These are phyloP conservation scores for Ornithoptera alexandrae DNA, from an alignment of 2,888 invertebrate species.

Conservation along the genomic window DNA sequence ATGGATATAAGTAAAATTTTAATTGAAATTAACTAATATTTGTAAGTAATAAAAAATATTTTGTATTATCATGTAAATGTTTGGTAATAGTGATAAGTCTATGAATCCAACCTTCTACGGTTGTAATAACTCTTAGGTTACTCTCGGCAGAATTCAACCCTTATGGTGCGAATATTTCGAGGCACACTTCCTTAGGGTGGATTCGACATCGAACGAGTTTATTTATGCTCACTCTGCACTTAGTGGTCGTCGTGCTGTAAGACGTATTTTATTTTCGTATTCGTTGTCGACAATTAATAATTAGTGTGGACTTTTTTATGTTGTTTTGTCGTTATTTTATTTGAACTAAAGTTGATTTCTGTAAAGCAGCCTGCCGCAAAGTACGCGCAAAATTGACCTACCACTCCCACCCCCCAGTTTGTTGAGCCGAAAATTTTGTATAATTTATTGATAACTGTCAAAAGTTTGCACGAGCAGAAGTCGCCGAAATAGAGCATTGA, in stretches of 20 bases:
- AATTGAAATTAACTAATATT: conserved; percentile 41
- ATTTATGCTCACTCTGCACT: conserved; percentile 72
- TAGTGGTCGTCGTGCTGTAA: conserved; percentile 79
- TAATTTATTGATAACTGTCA: conserved; percentile 27
- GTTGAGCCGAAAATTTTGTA: conserved; percentile 21
- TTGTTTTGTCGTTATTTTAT: conserved; percentile 65
- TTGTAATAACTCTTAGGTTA: neutral
- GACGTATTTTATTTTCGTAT: conserved; percentile 71
- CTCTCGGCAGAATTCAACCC: neutral
- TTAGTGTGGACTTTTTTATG: conserved; percentile 72
- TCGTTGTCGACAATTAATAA: conserved; percentile 70
- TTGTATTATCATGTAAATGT: neutral
- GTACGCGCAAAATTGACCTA: conserved; percentile 46
- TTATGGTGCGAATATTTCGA: conserved; percentile 33
- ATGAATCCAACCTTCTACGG: too few relatives aligned
- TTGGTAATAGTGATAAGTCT: neutral
- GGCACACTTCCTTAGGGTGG: conserved; percentile 52
- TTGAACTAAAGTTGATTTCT: conserved; percentile 62
- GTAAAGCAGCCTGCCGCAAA: conserved; percentile 58
- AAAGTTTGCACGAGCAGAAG: conserved; percentile 57
- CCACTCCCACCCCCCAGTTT: neutral
- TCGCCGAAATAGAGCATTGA: conserved; percentile 39
- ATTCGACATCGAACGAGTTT: conserved; percentile 63
- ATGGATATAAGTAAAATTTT: conserved; percentile 38
- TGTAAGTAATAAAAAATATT: neutral